Conservation (phyloP, 2,113 vertebrate species). For the Anseranas semipalmata region DNA sequence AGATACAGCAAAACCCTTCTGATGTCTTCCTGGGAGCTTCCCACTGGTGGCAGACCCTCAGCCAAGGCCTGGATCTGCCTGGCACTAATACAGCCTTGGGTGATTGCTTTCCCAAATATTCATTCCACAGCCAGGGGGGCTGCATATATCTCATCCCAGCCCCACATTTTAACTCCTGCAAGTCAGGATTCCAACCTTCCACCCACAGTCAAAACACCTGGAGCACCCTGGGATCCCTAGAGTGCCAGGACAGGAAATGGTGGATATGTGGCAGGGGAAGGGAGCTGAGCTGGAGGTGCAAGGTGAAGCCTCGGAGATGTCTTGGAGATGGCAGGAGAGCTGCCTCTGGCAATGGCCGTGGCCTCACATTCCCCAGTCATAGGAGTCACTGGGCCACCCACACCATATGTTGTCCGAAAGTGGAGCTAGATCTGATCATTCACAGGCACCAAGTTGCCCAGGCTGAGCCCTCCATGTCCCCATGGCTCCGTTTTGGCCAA, state of each 20-base stretch:
- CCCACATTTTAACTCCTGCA: neutral
- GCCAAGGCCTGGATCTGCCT: neutral
- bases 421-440: neutral
- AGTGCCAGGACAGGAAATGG: slow-evolving; percentile 3
- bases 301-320: neutral
- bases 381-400: neutral
- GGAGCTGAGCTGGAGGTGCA: neutral
- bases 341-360: neutral
- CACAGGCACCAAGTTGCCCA: neutral
- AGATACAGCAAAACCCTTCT: neutral
- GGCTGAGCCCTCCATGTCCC: fast-evolving
- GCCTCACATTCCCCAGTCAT: neutral
- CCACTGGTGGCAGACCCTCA: neutral
- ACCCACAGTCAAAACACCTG: neutral
- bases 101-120: neutral
- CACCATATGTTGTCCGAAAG: neutral
- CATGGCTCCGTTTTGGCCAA: neutral
- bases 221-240: neutral
- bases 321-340: neutral
- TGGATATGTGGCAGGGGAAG: neutral
- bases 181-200: neutral
- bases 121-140: neutral
- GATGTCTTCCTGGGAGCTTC: neutral
- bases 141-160: neutral
- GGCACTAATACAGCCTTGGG: neutral